phyloP scores from a whole-genome alignment of 2,113 vertebrate species.

The Rattus norvegicus region DNA sequence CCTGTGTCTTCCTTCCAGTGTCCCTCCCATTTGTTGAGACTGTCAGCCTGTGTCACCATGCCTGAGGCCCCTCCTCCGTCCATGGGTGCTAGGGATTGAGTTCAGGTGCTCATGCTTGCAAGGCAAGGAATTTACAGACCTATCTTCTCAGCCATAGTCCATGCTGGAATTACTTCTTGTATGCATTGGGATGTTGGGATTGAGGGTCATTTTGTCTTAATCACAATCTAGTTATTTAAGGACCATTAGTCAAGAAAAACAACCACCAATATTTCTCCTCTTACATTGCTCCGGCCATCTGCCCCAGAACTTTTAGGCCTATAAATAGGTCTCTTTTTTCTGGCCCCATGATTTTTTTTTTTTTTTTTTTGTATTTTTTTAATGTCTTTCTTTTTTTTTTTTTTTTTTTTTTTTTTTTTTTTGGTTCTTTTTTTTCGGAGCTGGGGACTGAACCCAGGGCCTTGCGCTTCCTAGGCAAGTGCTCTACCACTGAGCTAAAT shows the following conservation, averaged over 20 bases:
- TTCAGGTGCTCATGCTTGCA: background rate
- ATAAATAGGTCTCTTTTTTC: background rate
- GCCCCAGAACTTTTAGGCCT: background rate
- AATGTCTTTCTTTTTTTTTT: too few relatives aligned
- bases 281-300: background rate
- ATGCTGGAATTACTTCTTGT: slow-evolving; percentile 17
- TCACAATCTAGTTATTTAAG: background rate
- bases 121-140: background rate
- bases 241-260: background rate
- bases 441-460: too few relatives aligned
- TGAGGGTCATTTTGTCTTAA: slow-evolving; percentile 7
- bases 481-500: too few relatives aligned
- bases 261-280: background rate
- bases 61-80: too few relatives aligned
- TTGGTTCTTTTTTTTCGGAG: too few relatives aligned
- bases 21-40: background rate
- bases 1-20: background rate
- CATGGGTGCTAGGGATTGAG: background rate
- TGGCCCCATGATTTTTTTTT: background rate
- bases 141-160: too few relatives aligned
- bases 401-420: too few relatives aligned
- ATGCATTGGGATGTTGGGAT: background rate
- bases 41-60: background rate
- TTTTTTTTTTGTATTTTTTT: background rate
- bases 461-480: too few relatives aligned